Evolutionary conservation across 2,888 invertebrate genomes (phyloP).

Genomic region (Eristalis tenax): DNA sequence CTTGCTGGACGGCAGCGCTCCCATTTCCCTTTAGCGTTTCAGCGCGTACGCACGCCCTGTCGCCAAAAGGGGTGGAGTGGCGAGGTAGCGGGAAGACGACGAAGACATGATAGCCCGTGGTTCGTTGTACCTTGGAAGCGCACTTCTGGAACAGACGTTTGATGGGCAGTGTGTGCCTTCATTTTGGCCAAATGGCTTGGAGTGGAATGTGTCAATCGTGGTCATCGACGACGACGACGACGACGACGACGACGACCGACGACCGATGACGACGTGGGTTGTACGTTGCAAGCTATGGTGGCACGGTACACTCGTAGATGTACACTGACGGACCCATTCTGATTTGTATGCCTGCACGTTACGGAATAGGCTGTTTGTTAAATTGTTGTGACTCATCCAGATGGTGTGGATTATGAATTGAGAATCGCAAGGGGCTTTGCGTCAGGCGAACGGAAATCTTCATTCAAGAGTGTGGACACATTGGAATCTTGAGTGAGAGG

Average conservation of each 20-base stretch:
- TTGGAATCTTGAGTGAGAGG: conserved; percentile 64
- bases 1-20: conserved; percentile 53
- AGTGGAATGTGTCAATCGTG: conserved; percentile 67
- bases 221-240: conserved; percentile 8
- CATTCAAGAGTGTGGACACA: conserved; percentile 68
- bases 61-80: not conserved
- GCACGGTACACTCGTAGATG: not conserved
- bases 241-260: not conserved
- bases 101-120: conserved; percentile 3
- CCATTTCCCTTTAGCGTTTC: conserved; percentile 68
- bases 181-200: conserved; percentile 62
- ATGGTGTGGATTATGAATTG: conserved; percentile 72
- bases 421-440: conserved; percentile 60
- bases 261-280: not conserved
- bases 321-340: conserved; percentile 20
- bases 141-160: conserved; percentile 53
- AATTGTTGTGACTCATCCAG: conserved; percentile 72
- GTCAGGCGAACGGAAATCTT: conserved; percentile 70
- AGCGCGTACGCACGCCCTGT: conserved; percentile 27
- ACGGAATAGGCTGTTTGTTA: conserved; percentile 65
- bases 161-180: conserved; percentile 47
- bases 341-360: conserved; percentile 63
- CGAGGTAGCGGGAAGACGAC: not conserved
- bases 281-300: not conserved
- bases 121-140: conserved; percentile 64